Evolutionary conservation across 2,113 vertebrate species (phyloP).

Genomic region (Cyprichromis sp.): DNA sequence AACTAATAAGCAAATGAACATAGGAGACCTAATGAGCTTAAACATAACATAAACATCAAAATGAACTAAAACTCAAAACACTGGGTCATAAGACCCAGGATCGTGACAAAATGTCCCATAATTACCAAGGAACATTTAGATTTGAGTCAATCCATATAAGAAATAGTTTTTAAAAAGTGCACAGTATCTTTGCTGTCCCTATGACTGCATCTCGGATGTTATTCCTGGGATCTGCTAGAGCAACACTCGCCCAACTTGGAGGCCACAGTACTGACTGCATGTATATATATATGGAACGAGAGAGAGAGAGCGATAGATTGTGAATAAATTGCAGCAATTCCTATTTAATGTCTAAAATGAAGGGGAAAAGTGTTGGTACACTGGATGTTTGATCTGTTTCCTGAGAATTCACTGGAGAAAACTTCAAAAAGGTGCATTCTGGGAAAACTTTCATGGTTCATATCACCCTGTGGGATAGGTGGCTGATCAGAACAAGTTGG

Average conservation of each 20-base stretch:
- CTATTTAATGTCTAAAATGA: background rate
- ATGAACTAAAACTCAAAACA: no score
- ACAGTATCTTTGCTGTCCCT: background rate
- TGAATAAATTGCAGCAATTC: background rate
- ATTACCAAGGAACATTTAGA: background rate
- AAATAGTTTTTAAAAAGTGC: background rate
- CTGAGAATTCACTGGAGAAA: background rate
- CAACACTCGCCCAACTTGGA: background rate
- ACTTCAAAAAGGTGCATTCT: background rate
- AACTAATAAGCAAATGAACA: no score
- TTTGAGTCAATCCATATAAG: background rate
- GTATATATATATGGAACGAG: background rate
- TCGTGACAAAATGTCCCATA: background rate
- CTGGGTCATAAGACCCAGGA: no score
- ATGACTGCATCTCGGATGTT: background rate
- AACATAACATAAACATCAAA: no score
- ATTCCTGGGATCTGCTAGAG: background rate
- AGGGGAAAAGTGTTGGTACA: fast-evolving
- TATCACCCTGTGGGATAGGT: background rate
- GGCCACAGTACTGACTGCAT: background rate
- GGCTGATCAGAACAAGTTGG: background rate
- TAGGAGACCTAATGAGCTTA: no score
- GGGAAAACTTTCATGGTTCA: background rate
- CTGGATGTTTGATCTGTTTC: background rate
- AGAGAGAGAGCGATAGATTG: background rate